These are phyloP conservation scores for Oscheius sp. DNA, from an alignment of 2,888 invertebrate genomes.

Conservation along the genomic window DNA sequence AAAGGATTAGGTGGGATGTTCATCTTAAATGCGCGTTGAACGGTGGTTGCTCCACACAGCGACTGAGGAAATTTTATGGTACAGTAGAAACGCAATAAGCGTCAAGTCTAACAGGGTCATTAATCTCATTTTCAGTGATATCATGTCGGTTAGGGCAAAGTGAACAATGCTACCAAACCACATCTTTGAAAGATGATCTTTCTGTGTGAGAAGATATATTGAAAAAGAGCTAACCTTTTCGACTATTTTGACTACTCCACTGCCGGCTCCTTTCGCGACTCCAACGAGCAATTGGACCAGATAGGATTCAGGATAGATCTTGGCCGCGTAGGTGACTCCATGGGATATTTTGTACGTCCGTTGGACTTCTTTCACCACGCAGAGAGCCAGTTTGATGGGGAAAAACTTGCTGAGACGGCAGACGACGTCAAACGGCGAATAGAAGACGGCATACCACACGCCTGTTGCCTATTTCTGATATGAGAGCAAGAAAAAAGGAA, in stretches of 20 bases:
- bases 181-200: too few relatives aligned
- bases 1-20: too few relatives aligned
- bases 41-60: too few relatives aligned
- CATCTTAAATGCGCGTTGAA: too few relatives aligned
- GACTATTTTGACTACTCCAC: slow-evolving; percentile 90
- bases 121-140: too few relatives aligned
- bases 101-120: too few relatives aligned
- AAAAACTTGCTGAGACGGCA: slow-evolving; percentile 84
- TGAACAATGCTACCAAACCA: too few relatives aligned
- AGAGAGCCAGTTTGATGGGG: slow-evolving; percentile 64
- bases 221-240: slow-evolving; percentile 79
- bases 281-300: slow-evolving; percentile 94
- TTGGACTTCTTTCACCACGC: slow-evolving; percentile 67
- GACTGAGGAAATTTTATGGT: too few relatives aligned
- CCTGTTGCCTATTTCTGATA: slow-evolving; percentile 59
- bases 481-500: background rate
- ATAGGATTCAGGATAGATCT: slow-evolving; percentile 94
- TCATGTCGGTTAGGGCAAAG: too few relatives aligned
- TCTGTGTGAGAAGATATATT: too few relatives aligned
- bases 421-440: slow-evolving; percentile 95
- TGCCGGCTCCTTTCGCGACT: slow-evolving; percentile 89
- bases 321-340: slow-evolving; percentile 93
- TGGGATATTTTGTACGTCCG: slow-evolving; percentile 80
- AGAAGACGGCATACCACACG: slow-evolving; percentile 89
- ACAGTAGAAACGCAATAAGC: too few relatives aligned